Base-by-base conservation (phyloP, 2,797 vertebrate genomes). In the Loriculus beryllinus region DNA sequence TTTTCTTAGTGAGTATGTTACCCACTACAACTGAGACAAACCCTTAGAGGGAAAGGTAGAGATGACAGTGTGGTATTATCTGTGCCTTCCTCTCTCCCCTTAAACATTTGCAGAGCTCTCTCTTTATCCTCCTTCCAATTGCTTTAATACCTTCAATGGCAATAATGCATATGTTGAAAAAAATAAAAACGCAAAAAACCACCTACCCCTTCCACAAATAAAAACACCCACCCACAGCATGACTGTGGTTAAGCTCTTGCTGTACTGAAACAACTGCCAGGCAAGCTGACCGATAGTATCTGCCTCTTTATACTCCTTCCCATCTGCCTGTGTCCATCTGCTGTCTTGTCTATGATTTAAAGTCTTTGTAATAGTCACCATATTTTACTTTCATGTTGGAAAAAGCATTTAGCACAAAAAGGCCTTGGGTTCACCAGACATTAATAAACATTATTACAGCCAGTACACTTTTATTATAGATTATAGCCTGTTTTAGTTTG, bases 321-420 rank as follows among this genome's bases (percentile, higher is more conserved):
- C 86, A 96, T 96, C 90, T 96, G 90, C 69, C 82, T n/a, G 22
- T 40, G 63, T 28, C 95, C 94, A 91, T 94, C 86, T 96, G 90
- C 86, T 74, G 60, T 76, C 90, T 71, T 76, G 51, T 60, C 64
- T 78, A 9, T 40, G 72, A 67, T 57, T 88, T 77, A 31, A 74
- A 70, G 40, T 89, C 75, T 68, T 57, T 31, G 5, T 40, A 52
- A 40, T 1, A 60, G 21, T 33, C 57, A 23, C 51, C 21, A 12
- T 54, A 69, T 69, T 69, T 81, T 64, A 45, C 54, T 90, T 60
- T 52, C 42, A 10, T 8, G 2, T 10, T 75, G 57, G 75, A 77
- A 94, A 59, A 14, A 37, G 10, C 5, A 2, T 74, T 63, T 45
- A 74, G 23, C 42, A 76, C 11, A 47, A 29, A 76, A 77, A 54